Base-by-base conservation (phyloP, 2,888 invertebrate genomes). In the Disparrhopalites patrizii region DNA sequence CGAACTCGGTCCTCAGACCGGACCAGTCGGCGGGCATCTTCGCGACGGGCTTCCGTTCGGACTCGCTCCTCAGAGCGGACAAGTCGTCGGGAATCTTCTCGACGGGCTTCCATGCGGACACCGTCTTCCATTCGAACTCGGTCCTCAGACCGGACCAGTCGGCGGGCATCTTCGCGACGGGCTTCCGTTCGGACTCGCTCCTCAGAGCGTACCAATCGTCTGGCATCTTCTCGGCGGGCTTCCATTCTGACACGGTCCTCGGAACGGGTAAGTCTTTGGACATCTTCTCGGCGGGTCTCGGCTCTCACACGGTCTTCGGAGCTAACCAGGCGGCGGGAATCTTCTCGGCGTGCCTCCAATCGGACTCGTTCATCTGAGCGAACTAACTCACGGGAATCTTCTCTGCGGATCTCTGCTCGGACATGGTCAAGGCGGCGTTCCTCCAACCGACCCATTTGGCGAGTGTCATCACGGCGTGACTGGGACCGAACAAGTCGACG, bases 401-500 rank as follows among this genome's bases (percentile, higher is more conserved):
- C 55, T 10, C 40, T 23, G 27, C 5, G 47, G 28, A 27, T 30
- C 27, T n/a, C 30, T 30, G 20, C 43, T 43, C 43, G 61, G 27
- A 30, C 61, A 13, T 8, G 50, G 15, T 23, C 25, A 18, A 40
- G 43, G 20, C 27, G 47, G 8, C 61, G 47, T 15, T 61, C 51
- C 18, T 62, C 56, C 3, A 38, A 13, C 23, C 68, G 47, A 23
- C 43, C 43, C 33, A 52, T 18, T 27, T 31, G n/a, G 28, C 60
- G 60, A n/a, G 47, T 54, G 20, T 65, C 40, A 3, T 65, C 40
- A 23, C 56, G 28, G 30, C 28, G 18, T 30, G 25, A 31, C 1
- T 55, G 52, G 27, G 60, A 62, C 36, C 65, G 57, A 1, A 58
- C 65, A 10, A 65, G 2, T 20, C 64, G 47, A 15, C 64, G 56